phyloP scores from a whole-genome alignment of 1,140 invertebrate genomes.

The Physella acuta region DNA sequence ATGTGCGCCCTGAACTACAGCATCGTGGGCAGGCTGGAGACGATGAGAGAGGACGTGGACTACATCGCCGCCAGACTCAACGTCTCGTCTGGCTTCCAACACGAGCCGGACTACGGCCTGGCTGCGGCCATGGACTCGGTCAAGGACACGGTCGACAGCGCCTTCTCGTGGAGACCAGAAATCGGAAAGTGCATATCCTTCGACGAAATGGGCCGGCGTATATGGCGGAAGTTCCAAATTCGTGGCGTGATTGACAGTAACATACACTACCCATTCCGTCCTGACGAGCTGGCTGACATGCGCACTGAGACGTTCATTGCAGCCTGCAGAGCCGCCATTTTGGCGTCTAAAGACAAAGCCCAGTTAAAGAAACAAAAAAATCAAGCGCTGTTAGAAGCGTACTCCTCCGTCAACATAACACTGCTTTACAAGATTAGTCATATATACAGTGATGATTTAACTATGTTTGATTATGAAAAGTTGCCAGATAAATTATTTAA shows the following conservation, averaged over 20 bases:
- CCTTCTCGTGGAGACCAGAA: slow-evolving; percentile 17
- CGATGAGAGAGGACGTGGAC: slow-evolving; percentile 42
- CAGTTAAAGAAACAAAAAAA: slow-evolving; percentile 20
- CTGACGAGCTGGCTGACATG: slow-evolving; percentile 8
- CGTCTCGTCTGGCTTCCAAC: slow-evolving; percentile 8
- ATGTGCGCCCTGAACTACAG: slow-evolving; percentile 48
- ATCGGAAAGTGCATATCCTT: slow-evolving; percentile 9
- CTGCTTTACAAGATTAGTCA: background rate
- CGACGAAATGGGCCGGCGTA: slow-evolving; percentile 13
- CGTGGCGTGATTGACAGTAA: slow-evolving; percentile 6
- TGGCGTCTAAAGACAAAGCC: background rate
- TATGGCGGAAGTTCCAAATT: slow-evolving; percentile 22
- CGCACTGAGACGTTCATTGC: background rate
- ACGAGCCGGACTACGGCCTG: background rate
- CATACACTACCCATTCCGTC: slow-evolving; percentile 8
- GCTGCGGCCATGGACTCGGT: background rate
- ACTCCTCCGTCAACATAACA: background rate
- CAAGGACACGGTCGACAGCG: slow-evolving; percentile 2
- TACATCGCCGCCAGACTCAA: slow-evolving; percentile 39
- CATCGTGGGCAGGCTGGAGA: slow-evolving; percentile 50
- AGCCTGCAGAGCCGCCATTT: slow-evolving; percentile 7
- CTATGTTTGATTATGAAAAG: slow-evolving; percentile 18
- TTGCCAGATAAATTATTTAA: slow-evolving; percentile 2
- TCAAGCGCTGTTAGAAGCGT: slow-evolving; percentile 14
- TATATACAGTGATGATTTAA: slow-evolving; percentile 16